Evolutionary conservation across 2,888 invertebrate genomes (phyloP).

Genomic region (Nymphalis polychloros): DNA sequence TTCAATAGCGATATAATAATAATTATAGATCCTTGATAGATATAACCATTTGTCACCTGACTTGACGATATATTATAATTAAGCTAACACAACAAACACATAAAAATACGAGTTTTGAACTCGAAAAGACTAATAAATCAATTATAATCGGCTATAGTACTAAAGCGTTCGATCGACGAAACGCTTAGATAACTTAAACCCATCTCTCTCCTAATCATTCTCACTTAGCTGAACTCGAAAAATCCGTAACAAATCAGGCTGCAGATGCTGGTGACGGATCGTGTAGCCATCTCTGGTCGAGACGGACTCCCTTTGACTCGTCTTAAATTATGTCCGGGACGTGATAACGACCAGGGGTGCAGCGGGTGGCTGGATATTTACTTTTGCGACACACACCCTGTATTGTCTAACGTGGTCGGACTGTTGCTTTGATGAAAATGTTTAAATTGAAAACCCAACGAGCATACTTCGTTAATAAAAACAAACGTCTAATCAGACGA

Average conservation of each 20-base stretch:
- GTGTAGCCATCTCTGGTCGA: slow-evolving; percentile 28
- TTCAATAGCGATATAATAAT: background rate
- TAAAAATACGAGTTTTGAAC: too few relatives aligned
- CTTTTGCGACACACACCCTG: slow-evolving; percentile 54
- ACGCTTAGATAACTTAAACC: background rate
- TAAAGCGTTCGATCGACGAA: too few relatives aligned
- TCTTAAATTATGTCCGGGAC: slow-evolving; percentile 79
- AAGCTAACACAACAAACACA: too few relatives aligned
- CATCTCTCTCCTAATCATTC: slow-evolving; percentile 25
- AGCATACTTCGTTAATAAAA: background rate
- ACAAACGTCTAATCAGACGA: background rate
- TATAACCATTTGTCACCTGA: too few relatives aligned
- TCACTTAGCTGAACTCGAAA: slow-evolving; percentile 37
- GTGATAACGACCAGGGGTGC: slow-evolving; percentile 66
- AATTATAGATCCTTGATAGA: too few relatives aligned
- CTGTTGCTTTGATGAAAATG: slow-evolving; percentile 32
- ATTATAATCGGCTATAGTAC: background rate
- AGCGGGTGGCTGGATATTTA: slow-evolving; percentile 47
- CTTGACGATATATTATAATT: too few relatives aligned
- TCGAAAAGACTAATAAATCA: background rate
- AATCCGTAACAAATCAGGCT: slow-evolving; percentile 42
- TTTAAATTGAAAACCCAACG: slow-evolving; percentile 11
- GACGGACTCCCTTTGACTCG: slow-evolving; percentile 52
- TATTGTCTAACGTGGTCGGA: slow-evolving; percentile 48
- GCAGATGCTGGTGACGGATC: slow-evolving; percentile 46